Percentiles rank a stretch among this genome's conserved stretches.
Conservation (phyloP, 2,113 vertebrate species). For the Noturus placidus region DNA sequence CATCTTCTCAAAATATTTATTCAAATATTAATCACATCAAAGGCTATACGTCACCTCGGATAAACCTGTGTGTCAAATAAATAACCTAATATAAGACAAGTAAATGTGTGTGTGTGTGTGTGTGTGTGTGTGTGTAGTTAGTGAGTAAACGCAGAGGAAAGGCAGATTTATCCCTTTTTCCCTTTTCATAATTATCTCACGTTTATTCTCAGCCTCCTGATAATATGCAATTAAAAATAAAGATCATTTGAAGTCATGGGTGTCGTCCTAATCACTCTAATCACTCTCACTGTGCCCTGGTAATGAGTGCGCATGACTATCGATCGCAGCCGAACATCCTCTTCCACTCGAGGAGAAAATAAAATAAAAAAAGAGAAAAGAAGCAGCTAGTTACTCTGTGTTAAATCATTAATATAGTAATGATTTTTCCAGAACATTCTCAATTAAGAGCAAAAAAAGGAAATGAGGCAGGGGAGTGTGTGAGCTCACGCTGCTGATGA, state of each 20-base stretch:
- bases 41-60: not conserved
- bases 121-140: not conserved
- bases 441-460: conserved; percentile 76
- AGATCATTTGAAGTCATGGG: conserved; percentile 80
- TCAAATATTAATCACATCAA: not conserved
- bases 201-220: conserved; percentile 71
- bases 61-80: not conserved
- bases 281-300: conserved; percentile 79
- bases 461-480: conserved; percentile 74
- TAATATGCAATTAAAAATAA: conserved; percentile 80
- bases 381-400: conserved; percentile 79
- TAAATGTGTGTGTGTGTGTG: not conserved
- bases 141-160: conserved; percentile 13
- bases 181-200: conserved; percentile 72
- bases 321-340: conserved; percentile 75
- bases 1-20: not conserved
- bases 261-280: conserved; percentile 82
- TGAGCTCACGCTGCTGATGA: conserved; percentile 68
- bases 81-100: conserved; percentile 11
- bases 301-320: conserved; percentile 77
- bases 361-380: not conserved
- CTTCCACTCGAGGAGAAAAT: conserved; percentile 66
- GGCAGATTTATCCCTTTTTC: conserved; percentile 60
- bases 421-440: conserved; percentile 81
- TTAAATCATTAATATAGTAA: conserved; percentile 84